Conservation (phyloP, 1,140 invertebrate genomes). For the Magallana gigas region DNA sequence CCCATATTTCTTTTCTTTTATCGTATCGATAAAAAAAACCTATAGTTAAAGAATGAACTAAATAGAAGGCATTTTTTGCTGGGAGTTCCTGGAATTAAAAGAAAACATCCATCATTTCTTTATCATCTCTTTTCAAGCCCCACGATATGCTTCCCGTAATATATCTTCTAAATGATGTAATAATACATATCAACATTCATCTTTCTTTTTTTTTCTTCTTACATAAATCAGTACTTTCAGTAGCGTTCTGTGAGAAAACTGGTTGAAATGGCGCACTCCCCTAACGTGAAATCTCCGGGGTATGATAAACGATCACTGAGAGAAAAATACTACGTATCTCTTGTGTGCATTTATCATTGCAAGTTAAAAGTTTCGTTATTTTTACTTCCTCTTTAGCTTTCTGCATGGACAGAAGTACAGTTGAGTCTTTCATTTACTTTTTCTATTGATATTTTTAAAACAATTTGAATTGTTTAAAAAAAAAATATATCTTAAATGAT, state of each 20-base stretch:
- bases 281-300: too few species aligned
- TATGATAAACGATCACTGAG: too few species aligned
- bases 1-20: background rate
- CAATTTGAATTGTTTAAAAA: too few species aligned
- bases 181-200: background rate
- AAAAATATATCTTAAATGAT: too few species aligned
- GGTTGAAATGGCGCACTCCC: too few species aligned
- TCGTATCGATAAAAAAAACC: background rate
- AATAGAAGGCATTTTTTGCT: background rate
- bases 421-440: too few species aligned
- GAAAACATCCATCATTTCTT: conserved; percentile 19
- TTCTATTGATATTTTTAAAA: too few species aligned
- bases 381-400: too few species aligned
- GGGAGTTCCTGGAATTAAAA: background rate
- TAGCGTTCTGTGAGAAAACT: background rate
- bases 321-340: too few species aligned
- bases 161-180: conserved; percentile 13
- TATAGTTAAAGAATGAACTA: background rate
- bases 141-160: background rate
- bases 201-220: background rate
- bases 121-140: conserved; percentile 1
- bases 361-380: too few species aligned
- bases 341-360: too few species aligned
- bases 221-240: background rate
- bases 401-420: too few species aligned